A percentile compares a stretch with the other conserved stretches of the same genome.
phyloP scores from a whole-genome alignment of 2,113 vertebrate species.

The Ailuropoda melanoleuca region DNA sequence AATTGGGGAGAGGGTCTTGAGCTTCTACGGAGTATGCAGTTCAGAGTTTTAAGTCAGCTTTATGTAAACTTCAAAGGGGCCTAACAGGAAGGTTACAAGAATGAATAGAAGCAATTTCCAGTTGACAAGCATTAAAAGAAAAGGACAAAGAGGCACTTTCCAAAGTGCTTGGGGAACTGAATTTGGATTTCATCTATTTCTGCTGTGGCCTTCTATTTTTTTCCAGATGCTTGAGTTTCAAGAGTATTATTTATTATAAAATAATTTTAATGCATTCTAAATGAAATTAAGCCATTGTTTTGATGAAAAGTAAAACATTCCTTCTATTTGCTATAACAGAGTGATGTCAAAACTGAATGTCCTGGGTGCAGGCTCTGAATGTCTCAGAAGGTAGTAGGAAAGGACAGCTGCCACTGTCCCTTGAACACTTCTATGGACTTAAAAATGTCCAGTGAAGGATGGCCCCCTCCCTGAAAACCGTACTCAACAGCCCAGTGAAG shows the following conservation, averaged over 20 bases:
- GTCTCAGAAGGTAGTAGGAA: not conserved
- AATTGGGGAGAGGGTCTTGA: not conserved
- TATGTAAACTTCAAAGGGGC: not conserved
- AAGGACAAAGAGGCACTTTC: not conserved
- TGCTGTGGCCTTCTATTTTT: not conserved
- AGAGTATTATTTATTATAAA: not conserved
- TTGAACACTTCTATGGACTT: not conserved
- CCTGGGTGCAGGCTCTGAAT: not conserved
- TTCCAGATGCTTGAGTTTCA: not conserved
- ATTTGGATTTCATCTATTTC: not conserved
- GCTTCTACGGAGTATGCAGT: not conserved
- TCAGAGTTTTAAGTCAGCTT: not conserved
- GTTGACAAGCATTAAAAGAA: not conserved
- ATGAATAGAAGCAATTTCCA: not conserved
- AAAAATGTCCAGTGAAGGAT: not conserved
- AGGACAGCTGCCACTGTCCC: no score
- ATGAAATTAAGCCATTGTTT: not conserved
- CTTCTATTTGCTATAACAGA: not conserved
- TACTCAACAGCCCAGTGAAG: not conserved
- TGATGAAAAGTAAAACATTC: not conserved
- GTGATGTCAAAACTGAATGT: not conserved
- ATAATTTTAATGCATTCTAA: not conserved
- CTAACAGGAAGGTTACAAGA: not conserved
- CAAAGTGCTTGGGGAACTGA: not conserved
- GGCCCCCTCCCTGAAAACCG: not conserved